Conservation (phyloP, 1,140 invertebrate genomes). For the Palaemon carinicauda region DNA sequence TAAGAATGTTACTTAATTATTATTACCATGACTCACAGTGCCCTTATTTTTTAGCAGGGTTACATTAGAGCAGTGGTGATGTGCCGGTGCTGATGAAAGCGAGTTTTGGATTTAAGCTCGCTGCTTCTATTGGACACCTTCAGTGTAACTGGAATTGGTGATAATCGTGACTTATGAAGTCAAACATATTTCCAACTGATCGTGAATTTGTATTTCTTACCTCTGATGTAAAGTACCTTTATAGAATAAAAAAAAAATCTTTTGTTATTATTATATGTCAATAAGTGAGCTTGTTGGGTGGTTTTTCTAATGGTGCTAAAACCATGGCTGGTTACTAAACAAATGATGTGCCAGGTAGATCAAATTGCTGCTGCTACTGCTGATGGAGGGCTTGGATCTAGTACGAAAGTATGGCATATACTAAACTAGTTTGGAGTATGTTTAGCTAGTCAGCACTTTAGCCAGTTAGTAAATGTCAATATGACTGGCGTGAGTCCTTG, state of each 20-base stretch:
- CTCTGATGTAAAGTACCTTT: constrained; percentile 43
- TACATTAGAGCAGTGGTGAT: neutral
- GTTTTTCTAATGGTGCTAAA: constrained; percentile 53
- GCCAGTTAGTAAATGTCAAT: no score
- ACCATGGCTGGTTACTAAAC: constrained; percentile 30
- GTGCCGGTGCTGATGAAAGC: neutral
- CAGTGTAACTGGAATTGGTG: constrained; percentile 34
- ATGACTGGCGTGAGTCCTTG: no score
- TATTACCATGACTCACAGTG: constrained; percentile 13
- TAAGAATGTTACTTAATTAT: constrained; percentile 43
- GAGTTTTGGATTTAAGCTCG: neutral
- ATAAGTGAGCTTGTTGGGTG: constrained; percentile 18
- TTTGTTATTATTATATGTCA: constrained; percentile 9
- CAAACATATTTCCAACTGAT: constrained; percentile 48
- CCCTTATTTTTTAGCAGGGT: neutral
- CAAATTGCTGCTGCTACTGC: no score
- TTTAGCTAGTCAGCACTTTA: no score
- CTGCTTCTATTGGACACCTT: neutral
- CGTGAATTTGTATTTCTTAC: constrained; percentile 56
- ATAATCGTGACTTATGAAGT: constrained; percentile 42
- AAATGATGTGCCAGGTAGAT: constrained; percentile 1
- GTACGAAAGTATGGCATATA: neutral
- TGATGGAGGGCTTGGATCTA: neutral
- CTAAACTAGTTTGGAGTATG: no score
- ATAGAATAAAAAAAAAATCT: constrained; percentile 26